A percentile compares a stretch with the other conserved stretches of the same genome.
Evolutionary conservation across 2,888 invertebrate genomes (phyloP).

Genomic region (Anthrax anthrax): DNA sequence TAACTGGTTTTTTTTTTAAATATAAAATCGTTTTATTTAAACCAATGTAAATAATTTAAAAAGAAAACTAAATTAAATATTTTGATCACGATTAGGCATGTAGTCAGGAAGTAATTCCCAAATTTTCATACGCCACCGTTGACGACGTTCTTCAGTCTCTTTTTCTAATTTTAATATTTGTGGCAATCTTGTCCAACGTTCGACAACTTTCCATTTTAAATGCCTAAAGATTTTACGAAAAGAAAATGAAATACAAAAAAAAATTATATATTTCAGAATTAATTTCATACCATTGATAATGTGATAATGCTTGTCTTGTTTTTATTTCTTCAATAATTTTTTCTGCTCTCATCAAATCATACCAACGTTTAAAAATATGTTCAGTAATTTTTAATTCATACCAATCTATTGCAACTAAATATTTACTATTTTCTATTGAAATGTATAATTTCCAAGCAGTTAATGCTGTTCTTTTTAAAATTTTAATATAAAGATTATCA

Average conservation of each 20-base stretch:
- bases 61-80: too few relatives aligned
- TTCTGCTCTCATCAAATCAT: constrained; percentile 32
- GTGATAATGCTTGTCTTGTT: constrained; percentile 28
- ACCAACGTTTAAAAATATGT: constrained; percentile 39
- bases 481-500: constrained; percentile 39
- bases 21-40: too few relatives aligned
- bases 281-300: constrained; percentile 33
- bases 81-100: constrained; percentile 34
- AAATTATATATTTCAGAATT: neutral
- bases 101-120: constrained; percentile 58
- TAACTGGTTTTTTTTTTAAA: too few relatives aligned
- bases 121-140: constrained; percentile 56
- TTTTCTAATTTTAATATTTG: constrained; percentile 47
- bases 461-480: constrained; percentile 36
- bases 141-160: constrained; percentile 51
- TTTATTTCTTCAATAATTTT: constrained; percentile 38
- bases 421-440: constrained; percentile 34
- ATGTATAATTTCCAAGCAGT: constrained; percentile 33
- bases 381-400: constrained; percentile 47
- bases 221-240: constrained; percentile 20
- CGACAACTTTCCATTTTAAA: constrained; percentile 35
- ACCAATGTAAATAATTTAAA: too few relatives aligned
- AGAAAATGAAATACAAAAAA: neutral
- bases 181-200: constrained; percentile 50
- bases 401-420: constrained; percentile 58